These are phyloP conservation scores for Masnerella sp. DNA, from an alignment of 2,888 invertebrate species.

Conservation along the genomic window DNA sequence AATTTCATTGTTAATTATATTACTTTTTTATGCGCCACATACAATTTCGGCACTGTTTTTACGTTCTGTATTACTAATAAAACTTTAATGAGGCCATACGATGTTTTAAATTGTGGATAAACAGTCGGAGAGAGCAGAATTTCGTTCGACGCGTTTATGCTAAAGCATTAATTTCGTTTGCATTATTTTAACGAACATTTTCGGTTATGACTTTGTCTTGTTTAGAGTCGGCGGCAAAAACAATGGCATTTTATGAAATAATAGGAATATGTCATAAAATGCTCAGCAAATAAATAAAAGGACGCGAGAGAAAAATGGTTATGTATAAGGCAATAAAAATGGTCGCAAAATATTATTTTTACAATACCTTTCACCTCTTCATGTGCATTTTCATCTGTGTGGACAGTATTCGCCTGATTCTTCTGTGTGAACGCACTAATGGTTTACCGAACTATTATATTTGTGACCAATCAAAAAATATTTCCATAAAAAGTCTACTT, in stretches of 20 bases:
- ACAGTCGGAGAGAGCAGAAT: constrained; percentile 22
- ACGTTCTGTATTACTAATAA: constrained; percentile 43
- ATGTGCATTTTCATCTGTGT: constrained; percentile 2
- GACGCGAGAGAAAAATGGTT: background rate
- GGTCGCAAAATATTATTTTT: constrained; percentile 10
- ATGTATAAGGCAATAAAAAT: constrained; percentile 9
- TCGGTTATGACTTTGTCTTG: background rate
- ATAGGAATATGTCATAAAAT: constrained; percentile 12
- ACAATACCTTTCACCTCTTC: background rate
- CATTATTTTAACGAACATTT: constrained; percentile 13
- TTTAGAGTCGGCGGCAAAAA: background rate
- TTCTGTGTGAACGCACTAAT: constrained; percentile 16
- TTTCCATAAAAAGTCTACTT: too few species aligned
- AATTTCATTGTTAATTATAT: constrained; percentile 54
- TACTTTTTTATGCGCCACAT: constrained; percentile 49
- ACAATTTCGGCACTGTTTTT: constrained; percentile 42
- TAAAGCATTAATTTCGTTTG: constrained; percentile 16
- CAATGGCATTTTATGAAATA: constrained; percentile 13
- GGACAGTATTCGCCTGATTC: constrained; percentile 1
- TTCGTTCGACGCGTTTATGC: constrained; percentile 16
- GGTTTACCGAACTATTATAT: constrained; percentile 12
- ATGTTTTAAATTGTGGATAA: constrained; percentile 43
- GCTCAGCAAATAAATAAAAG: constrained; percentile 13
- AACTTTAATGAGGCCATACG: constrained; percentile 45
- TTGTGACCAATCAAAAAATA: too few species aligned